Base-by-base conservation (phyloP, 2,888 invertebrate species). In the Caenorhabditis angaria region DNA sequence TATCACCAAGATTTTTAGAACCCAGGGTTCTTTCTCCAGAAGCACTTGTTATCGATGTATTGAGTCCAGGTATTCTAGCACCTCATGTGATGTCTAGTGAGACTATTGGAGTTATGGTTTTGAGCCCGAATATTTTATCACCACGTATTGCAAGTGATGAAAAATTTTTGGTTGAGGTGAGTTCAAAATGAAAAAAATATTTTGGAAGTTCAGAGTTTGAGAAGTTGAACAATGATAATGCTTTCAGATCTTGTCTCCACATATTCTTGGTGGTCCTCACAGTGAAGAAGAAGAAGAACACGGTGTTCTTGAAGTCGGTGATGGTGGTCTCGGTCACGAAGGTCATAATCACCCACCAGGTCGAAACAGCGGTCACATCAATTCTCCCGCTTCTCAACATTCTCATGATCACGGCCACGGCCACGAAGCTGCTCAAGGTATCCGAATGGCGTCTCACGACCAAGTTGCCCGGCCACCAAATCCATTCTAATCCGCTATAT, bases 101-200 rank as follows among this genome's bases (percentile, higher is more conserved):
- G 58, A 63, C 76, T 4, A 27, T 80, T 28, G 83, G 79, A 54
- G 80, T 83, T 2, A 65, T 82, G 50, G 77, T 85, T 10, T 73
- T 85, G 24, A 79, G 79, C 57, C 85, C 85, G 10, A 82, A 78
- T 57, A 83, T 85, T 51, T 57, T 85, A 28, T 82, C 83, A n/a
- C 83, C 84, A 0, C 72, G 82, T 59, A 65, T 82, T 50, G 71
- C 75, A 4, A 82, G 81, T 65, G 78, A 80, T 47, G 82, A 81
- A 57, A 79, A 78, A 35, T 74, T 80, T 58, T 61, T 81, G 8
- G 78, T 83, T 18, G 82, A 82, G 73, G 83, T 82, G 20, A 56
- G 8, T 47, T 56, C 32, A 32, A 32, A 32, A 8, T 32, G 14
- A 14, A 14, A 24, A 51, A 51, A 22, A 14, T 51, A 14, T 51